A percentile compares a stretch with the other conserved stretches of the same genome.
Evolutionary conservation across 1,140 invertebrate species (phyloP).

Genomic region (Zelostemma sp.): DNA sequence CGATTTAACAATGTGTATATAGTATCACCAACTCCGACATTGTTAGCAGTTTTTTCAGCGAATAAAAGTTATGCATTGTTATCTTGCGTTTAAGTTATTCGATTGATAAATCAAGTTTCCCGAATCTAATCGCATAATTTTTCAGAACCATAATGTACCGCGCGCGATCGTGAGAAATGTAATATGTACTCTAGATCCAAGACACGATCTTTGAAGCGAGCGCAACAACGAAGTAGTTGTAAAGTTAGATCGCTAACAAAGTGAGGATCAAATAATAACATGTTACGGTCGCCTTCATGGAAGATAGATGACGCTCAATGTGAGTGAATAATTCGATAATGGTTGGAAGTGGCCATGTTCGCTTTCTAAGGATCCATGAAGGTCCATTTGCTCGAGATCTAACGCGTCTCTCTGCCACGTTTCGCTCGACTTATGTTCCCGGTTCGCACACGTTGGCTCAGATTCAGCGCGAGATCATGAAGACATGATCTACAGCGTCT

Average conservation of each 20-base stretch:
- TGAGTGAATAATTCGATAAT: constrained; percentile 71
- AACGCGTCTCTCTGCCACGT: constrained; percentile 51
- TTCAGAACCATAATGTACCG: neutral
- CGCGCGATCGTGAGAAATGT: constrained; percentile 44
- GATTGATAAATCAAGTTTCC: too few relatives aligned
- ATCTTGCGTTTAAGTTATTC: too few relatives aligned
- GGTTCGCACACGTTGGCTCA: constrained; percentile 29
- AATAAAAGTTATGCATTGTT: too few relatives aligned
- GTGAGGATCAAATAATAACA: constrained; percentile 71
- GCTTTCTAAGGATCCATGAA: constrained; percentile 35
- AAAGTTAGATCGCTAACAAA: constrained; percentile 67
- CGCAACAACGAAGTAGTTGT: constrained; percentile 49
- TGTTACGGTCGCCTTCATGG: constrained; percentile 60
- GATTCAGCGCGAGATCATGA: constrained; percentile 47
- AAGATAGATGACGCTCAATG: constrained; percentile 67
- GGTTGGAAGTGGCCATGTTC: constrained; percentile 50
- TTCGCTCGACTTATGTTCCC: constrained; percentile 42
- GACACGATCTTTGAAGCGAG: constrained; percentile 49
- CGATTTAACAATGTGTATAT: too few relatives aligned
- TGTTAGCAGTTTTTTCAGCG: too few relatives aligned
- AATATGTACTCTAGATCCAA: constrained; percentile 63
- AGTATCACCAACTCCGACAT: too few relatives aligned
- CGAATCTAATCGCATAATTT: too few relatives aligned
- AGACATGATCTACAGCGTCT: constrained; percentile 48
- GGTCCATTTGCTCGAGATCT: constrained; percentile 61